Evolutionary conservation across 2,113 vertebrate genomes (phyloP).

Genomic region (Pionites leucogaster): DNA sequence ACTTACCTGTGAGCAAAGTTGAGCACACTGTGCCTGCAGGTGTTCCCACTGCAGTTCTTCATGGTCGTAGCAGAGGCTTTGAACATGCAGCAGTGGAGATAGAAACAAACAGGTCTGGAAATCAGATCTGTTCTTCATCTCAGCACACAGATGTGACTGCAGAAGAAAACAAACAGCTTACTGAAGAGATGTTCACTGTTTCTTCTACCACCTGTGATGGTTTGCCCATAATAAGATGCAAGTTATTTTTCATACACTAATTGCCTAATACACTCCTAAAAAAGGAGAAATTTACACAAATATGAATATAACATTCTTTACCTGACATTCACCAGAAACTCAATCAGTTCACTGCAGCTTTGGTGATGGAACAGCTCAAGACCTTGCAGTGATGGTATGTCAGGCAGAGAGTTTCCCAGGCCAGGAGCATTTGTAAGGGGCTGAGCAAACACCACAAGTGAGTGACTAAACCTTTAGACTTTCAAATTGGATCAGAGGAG

Average conservation of each 20-base stretch:
- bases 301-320: not conserved
- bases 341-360: not conserved
- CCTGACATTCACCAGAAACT: not conserved
- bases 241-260: not conserved
- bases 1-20: accelerated
- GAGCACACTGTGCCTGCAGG: no score
- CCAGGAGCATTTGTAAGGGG: not conserved
- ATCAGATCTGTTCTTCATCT: not conserved
- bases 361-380: not conserved
- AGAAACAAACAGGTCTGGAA: not conserved
- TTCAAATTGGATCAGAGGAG: not conserved
- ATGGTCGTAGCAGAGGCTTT: accelerated
- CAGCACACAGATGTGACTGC: accelerated
- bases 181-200: accelerated
- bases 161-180: not conserved
- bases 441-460: not conserved
- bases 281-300: not conserved
- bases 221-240: not conserved
- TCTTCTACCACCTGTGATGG: not conserved
- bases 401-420: not conserved
- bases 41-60: not conserved
- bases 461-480: not conserved
- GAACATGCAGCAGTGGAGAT: not conserved
- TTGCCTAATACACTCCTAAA: no score
- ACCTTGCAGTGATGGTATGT: not conserved